Evolutionary conservation across 2,797 vertebrate species (phyloP).

Genomic region (Coendou prehensilis): DNA sequence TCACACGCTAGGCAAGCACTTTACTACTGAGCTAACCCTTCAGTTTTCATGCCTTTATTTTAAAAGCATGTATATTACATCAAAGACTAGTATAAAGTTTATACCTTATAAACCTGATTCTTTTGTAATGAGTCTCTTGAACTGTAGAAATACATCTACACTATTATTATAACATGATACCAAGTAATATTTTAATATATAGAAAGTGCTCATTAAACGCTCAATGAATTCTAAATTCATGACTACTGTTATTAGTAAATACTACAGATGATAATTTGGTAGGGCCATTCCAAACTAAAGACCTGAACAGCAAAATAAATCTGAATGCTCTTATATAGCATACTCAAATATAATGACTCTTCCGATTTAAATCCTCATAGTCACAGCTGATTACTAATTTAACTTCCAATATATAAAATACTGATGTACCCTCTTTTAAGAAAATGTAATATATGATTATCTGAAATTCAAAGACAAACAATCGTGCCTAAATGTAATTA

Average conservation of each 20-base stretch:
- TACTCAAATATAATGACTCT: slow-evolving; percentile 50
- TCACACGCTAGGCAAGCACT: not conserved
- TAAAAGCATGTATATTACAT: slow-evolving; percentile 1
- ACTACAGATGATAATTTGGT: slow-evolving; percentile 41
- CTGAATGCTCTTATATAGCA: slow-evolving; percentile 22
- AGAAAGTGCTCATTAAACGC: slow-evolving; percentile 23
- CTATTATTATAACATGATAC: slow-evolving; percentile 43
- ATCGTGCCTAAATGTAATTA: slow-evolving; percentile 43
- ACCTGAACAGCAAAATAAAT: slow-evolving; percentile 48
- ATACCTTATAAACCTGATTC: slow-evolving; percentile 9
- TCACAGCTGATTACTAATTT: slow-evolving; percentile 37
- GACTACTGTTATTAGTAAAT: not conserved
- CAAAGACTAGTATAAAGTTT: not conserved
- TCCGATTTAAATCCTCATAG: slow-evolving; percentile 60
- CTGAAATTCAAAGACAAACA: slow-evolving; percentile 60
- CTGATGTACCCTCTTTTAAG: not conserved
- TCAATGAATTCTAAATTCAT: slow-evolving; percentile 63
- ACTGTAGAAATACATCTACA: slow-evolving; percentile 35
- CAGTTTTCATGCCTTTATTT: not conserved
- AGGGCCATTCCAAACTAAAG: slow-evolving; percentile 32
- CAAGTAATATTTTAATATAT: slow-evolving; percentile 39
- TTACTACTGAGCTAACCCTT: not conserved
- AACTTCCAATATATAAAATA: slow-evolving; percentile 56
- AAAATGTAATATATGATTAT: slow-evolving; percentile 27
- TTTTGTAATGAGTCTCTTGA: slow-evolving; percentile 30